A percentile compares a stretch with the other conserved stretches of the same genome.
These are phyloP conservation scores for Cardiocondyla obscurior DNA, from an alignment of 1,140 invertebrate species.

Conservation along the genomic window DNA sequence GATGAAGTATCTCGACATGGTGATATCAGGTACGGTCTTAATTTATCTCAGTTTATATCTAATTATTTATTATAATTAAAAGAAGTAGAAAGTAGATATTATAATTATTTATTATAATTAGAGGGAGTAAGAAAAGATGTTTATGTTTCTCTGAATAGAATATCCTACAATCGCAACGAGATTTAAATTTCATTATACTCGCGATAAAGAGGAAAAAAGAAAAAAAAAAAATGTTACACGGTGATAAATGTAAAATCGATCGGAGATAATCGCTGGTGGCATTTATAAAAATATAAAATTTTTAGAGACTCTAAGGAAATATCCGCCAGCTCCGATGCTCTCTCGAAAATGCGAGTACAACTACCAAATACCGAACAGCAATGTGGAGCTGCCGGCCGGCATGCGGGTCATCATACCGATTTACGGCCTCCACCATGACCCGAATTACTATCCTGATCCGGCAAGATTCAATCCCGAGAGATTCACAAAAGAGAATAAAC, in stretches of 20 bases:
- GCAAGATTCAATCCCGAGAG: conserved; percentile 87
- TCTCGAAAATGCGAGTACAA: conserved; percentile 81
- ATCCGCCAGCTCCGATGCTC: conserved; percentile 83
- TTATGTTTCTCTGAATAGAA: background rate
- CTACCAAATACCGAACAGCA: conserved; percentile 77
- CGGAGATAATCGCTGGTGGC: background rate
- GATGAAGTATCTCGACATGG: conserved; percentile 87
- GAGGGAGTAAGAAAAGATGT: background rate
- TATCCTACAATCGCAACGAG: background rate
- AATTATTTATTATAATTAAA: too few relatives aligned
- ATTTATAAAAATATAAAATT: background rate
- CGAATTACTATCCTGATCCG: conserved; percentile 87
- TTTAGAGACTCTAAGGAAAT: conserved; percentile 84
- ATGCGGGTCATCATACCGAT: conserved; percentile 85
- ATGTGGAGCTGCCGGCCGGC: conserved; percentile 79
- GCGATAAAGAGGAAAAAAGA: too few relatives aligned
- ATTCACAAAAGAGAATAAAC: conserved; percentile 83
- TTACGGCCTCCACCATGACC: conserved; percentile 88
- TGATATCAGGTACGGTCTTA: conserved; percentile 83
- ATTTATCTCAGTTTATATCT: too few relatives aligned
- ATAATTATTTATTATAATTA: too few relatives aligned
- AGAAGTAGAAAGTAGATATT: too few relatives aligned
- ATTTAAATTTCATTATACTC: background rate
- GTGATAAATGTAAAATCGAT: background rate
- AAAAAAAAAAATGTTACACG: background rate